Conservation (phyloP, 2,888 invertebrate genomes). For the Drosophila affinis region DNA sequence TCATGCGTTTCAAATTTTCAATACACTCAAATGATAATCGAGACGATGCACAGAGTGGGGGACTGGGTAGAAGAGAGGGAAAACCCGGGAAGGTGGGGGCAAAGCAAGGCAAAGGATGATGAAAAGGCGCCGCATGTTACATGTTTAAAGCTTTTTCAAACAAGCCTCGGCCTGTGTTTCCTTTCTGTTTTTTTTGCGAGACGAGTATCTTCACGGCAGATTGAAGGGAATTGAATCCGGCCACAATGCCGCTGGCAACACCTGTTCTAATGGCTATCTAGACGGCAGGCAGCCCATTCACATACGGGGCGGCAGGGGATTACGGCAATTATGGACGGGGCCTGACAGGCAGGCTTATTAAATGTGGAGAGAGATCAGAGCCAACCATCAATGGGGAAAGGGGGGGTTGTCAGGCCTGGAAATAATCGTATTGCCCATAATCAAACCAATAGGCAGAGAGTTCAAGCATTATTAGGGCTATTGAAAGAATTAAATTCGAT, state of each 20-base stretch:
- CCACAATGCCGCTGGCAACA: slow-evolving; percentile 38
- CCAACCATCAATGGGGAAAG: not conserved
- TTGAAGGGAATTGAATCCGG: slow-evolving; percentile 48
- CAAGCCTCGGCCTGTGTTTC: slow-evolving; percentile 33
- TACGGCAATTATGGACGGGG: not conserved
- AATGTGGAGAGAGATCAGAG: slow-evolving; percentile 4
- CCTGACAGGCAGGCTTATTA: slow-evolving; percentile 16
- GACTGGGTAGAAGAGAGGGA: not conserved
- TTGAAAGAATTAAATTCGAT: not conserved
- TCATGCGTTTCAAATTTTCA: slow-evolving; percentile 76
- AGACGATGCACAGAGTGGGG: not conserved
- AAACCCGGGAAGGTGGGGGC: too few species aligned
- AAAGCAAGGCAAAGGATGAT: slow-evolving; percentile 48
- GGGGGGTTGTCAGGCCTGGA: not conserved
- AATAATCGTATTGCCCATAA: slow-evolving; percentile 16
- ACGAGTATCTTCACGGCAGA: slow-evolving; percentile 46
- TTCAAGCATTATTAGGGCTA: not conserved
- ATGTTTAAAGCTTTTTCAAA: slow-evolving; percentile 65
- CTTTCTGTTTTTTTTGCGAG: not conserved
- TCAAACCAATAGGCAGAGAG: slow-evolving; percentile 11
- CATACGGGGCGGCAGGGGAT: not conserved
- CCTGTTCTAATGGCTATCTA: slow-evolving; percentile 46
- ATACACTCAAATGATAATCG: slow-evolving; percentile 65
- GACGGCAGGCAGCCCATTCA: slow-evolving; percentile 7
- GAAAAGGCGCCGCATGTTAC: slow-evolving; percentile 66